phyloP scores from a whole-genome alignment of 1,140 invertebrate genomes.

The Charaxes varanes region DNA sequence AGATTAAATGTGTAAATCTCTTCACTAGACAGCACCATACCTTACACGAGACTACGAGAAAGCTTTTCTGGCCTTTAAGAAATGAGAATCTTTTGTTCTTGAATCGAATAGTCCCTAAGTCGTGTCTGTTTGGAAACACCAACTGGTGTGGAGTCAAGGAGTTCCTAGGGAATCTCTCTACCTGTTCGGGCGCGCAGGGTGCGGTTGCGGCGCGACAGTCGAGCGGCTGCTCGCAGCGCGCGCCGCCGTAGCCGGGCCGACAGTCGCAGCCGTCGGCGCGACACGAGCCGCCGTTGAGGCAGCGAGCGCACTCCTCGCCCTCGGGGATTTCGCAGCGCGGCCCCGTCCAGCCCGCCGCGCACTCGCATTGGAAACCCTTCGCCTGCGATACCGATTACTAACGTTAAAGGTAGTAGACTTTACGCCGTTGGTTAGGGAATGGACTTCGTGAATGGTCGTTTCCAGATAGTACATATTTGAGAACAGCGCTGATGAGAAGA shows the following conservation, averaged over 20 bases:
- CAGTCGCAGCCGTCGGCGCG: constrained; percentile 82
- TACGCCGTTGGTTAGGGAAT: constrained; percentile 2
- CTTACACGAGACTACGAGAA: too few species aligned
- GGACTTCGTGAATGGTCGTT: too few species aligned
- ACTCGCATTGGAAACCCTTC: constrained; percentile 82
- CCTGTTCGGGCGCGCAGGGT: constrained; percentile 65
- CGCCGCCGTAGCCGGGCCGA: constrained; percentile 83
- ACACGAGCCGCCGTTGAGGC: constrained; percentile 83
- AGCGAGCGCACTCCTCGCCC: constrained; percentile 71
- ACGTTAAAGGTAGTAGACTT: not conserved
- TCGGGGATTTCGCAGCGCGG: constrained; percentile 76
- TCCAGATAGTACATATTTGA: too few species aligned
- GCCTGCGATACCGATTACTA: constrained; percentile 45
- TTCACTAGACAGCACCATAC: too few species aligned
- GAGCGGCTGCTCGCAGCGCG: constrained; percentile 84
- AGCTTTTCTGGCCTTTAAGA: too few species aligned
- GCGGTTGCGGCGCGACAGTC: constrained; percentile 73
- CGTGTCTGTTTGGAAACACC: too few species aligned
- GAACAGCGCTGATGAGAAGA: too few species aligned
- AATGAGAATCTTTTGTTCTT: too few species aligned
- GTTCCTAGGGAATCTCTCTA: constrained; percentile 10
- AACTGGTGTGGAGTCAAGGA: too few species aligned
- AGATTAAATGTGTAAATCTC: too few species aligned
- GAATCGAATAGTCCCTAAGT: too few species aligned
- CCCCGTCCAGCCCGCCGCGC: constrained; percentile 81